phyloP scores from a whole-genome alignment of 2,888 invertebrate genomes.

The Lydus trimaculatus region DNA sequence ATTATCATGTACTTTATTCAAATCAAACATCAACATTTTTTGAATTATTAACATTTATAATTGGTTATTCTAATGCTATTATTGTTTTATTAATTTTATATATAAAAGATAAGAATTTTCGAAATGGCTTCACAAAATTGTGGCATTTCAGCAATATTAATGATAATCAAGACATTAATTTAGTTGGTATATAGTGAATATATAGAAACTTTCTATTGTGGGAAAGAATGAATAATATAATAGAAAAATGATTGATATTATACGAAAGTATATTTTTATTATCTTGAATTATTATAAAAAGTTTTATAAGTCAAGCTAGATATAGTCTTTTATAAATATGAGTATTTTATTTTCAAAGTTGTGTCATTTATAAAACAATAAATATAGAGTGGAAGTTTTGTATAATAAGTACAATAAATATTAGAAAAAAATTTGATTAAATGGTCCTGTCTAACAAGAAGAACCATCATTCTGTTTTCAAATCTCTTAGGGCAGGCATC shows the following conservation, averaged over 20 bases:
- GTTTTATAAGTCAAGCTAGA: not conserved
- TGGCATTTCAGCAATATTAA: slow-evolving; percentile 1
- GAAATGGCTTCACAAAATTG: slow-evolving; percentile 13
- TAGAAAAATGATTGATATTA: not conserved
- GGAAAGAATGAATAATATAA: not conserved
- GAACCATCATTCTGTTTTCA: too few relatives aligned
- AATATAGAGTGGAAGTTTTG: not conserved
- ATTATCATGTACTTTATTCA: not conserved
- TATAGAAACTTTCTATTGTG: not conserved
- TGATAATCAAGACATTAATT: not conserved
- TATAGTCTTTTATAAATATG: too few relatives aligned
- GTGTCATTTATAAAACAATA: not conserved
- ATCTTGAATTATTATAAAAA: not conserved
- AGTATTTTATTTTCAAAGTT: not conserved
- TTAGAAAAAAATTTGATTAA: too few relatives aligned
- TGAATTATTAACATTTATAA: slow-evolving; percentile 14
- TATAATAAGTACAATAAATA: too few relatives aligned
- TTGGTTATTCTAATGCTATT: slow-evolving; percentile 25
- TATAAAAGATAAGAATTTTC: slow-evolving; percentile 20
- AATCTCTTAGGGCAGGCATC: too few relatives aligned
- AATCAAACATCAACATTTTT: not conserved
- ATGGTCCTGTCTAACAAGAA: too few relatives aligned
- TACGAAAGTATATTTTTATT: not conserved
- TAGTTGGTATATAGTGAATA: not conserved
- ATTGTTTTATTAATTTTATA: slow-evolving; percentile 23